Base-by-base conservation (phyloP, 2,888 invertebrate species). In the Tenthredo scrophulariae region DNA sequence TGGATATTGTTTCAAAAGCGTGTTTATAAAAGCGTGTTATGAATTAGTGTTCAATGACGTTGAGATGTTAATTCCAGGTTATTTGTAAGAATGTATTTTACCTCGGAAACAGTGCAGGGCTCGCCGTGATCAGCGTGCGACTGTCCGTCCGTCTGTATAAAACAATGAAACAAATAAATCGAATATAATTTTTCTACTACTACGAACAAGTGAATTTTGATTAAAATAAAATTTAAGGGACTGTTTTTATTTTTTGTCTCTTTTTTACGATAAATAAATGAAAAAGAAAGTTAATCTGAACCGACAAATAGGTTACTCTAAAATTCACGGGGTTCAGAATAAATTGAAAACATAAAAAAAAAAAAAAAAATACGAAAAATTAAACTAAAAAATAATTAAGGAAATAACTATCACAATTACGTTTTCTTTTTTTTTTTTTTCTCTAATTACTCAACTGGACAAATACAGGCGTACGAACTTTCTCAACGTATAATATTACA, bases 71-170 rank as follows among this genome's bases (percentile, higher is more conserved):
- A 62, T 80, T 37, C 62, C 58, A 80, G 40, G 62, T 80, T 62
- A 80, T 80, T 62, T 80, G 62, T 80, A 82, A 74, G 26, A 70
- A 43, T 72, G 72, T 46, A 43, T 88, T 93, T 85, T 85, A 85
- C 85, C 85, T 85, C 85, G 70, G 77, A 82, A 85, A 82, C 50
- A 80, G 85, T 85, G 85, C 85, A 85, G 70, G 85, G 82, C 80
- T 85, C 85, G 79, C 72, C 85, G 70, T 65, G 79, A 54, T 54
- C 85, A 82, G 79, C 80, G 46, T 77, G 65, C 67, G 80, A 82
- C 85, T 85, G 79, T 80, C 85, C 85, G 80, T 85, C 82, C 79
- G 80, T 72, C 85, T 85, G 85, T 82, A 82, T 82, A 22, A 79
- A 85, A 85, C 62, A 84, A 84, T 58, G 40, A 77, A 84, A 84